Evolutionary conservation across 1,140 invertebrate genomes (phyloP).

Genomic region (Cydia fagiglandana): DNA sequence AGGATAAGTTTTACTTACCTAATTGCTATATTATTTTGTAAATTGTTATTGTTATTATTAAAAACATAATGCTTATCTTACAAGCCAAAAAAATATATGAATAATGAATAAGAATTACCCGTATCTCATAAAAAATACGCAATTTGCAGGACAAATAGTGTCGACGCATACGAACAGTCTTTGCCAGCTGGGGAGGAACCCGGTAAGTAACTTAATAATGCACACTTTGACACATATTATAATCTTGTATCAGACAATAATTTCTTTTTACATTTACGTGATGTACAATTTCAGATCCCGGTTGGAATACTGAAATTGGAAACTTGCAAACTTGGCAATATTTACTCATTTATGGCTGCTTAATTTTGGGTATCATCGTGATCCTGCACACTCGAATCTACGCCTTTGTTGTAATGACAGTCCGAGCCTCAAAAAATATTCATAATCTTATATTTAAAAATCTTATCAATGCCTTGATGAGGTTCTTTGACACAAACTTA

Average conservation of each 20-base stretch:
- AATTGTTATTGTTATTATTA: no score
- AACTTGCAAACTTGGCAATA: slow-evolving; percentile 58
- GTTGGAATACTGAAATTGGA: slow-evolving; percentile 55
- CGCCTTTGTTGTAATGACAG: slow-evolving; percentile 81
- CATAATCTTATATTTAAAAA: slow-evolving; percentile 84
- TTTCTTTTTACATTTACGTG: neutral
- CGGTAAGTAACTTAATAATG: slow-evolving; percentile 44
- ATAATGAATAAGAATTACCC: no score
- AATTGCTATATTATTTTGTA: no score
- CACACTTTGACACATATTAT: neutral
- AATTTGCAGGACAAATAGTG: slow-evolving; percentile 64
- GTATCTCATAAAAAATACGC: slow-evolving; percentile 32
- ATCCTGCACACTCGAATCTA: slow-evolving; percentile 63
- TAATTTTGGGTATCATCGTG: slow-evolving; percentile 60
- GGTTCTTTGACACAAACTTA: slow-evolving; percentile 90
- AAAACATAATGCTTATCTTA: no score
- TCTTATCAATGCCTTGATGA: slow-evolving; percentile 83
- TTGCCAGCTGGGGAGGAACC: slow-evolving; percentile 50
- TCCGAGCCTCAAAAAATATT: slow-evolving; percentile 82
- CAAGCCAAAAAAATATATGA: no score
- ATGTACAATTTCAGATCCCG: slow-evolving; percentile 53
- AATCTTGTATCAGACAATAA: no score
- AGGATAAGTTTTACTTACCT: no score
- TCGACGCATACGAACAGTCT: slow-evolving; percentile 54
- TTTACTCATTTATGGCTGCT: slow-evolving; percentile 52